Conservation (phyloP, 2,797 vertebrate species). For the Alcedo atthis region DNA sequence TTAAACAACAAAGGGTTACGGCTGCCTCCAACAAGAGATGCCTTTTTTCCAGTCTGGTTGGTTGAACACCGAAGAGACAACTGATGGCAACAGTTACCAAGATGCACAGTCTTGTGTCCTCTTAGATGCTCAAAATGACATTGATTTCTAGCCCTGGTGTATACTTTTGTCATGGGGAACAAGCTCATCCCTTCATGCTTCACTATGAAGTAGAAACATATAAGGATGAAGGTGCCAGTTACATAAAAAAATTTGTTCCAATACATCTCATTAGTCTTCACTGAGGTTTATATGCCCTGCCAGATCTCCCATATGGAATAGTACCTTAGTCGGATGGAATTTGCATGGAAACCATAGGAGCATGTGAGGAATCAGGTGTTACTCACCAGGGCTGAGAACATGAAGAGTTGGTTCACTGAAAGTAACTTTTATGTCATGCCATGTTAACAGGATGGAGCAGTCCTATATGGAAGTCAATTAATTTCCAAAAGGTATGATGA, state of each 20-base stretch:
- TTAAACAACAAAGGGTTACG: background rate
- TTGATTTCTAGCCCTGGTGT: background rate
- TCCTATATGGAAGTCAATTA: conserved; percentile 46
- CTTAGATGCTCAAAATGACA: background rate
- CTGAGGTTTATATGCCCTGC: background rate
- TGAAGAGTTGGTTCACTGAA: background rate
- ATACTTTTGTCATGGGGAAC: background rate
- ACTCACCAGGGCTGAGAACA: background rate
- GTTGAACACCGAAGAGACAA: background rate
- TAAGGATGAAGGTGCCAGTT: background rate
- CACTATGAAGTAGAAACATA: background rate
- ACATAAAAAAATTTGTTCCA: background rate
- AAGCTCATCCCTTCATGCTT: background rate
- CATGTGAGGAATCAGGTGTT: background rate
- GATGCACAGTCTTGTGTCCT: background rate
- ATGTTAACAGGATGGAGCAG: conserved; percentile 4
- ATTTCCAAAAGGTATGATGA: conserved; percentile 20
- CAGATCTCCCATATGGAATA: background rate
- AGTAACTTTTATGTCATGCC: background rate
- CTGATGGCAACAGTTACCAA: background rate
- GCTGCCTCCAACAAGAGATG: background rate
- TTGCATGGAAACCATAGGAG: background rate
- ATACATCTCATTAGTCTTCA: background rate
- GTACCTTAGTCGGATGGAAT: background rate
- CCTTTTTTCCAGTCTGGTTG: background rate